Conservation (phyloP, 2,797 vertebrate genomes). For the Pseudopleuronectes americanus region DNA sequence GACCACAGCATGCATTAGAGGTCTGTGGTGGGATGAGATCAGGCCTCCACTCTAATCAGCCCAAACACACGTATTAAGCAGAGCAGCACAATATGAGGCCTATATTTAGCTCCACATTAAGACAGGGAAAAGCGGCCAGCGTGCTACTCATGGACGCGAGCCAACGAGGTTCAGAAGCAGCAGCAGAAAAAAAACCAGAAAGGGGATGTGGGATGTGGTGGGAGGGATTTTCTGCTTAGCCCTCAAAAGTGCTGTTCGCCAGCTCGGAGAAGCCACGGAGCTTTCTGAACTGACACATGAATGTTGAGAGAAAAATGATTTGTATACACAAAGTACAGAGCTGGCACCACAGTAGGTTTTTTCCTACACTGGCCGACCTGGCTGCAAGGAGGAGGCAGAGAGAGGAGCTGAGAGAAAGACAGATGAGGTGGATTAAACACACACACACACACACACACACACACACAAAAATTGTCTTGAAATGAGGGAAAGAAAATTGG, state of each 20-base stretch:
- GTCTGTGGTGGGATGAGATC: slow-evolving; percentile 76
- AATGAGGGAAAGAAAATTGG: slow-evolving; percentile 16
- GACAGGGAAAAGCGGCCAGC: slow-evolving; percentile 61
- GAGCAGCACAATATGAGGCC: slow-evolving; percentile 67
- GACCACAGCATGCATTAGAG: slow-evolving; percentile 62
- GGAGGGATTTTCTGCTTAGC: slow-evolving; percentile 58
- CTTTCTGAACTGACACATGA: slow-evolving; percentile 14
- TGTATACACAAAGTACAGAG: slow-evolving; percentile 34
- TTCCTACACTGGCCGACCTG: slow-evolving; percentile 24
- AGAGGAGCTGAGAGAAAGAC: background rate
- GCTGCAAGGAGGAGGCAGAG: background rate
- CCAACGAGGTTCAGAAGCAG: slow-evolving; percentile 64
- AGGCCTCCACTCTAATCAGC: slow-evolving; percentile 65
- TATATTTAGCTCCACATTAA: slow-evolving; percentile 80
- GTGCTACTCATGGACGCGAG: slow-evolving; percentile 55
- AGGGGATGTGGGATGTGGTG: slow-evolving; percentile 44
- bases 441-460: too few species aligned
- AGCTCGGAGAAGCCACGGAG: slow-evolving; percentile 21
- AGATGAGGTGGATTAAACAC: slow-evolving; percentile 10
- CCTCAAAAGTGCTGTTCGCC: slow-evolving; percentile 39
- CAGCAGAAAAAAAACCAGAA: slow-evolving; percentile 49
- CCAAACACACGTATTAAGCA: slow-evolving; percentile 67
- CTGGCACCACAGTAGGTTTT: slow-evolving; percentile 36
- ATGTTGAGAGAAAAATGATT: slow-evolving; percentile 17
- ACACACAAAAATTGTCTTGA: slow-evolving; percentile 5